phyloP scores from a whole-genome alignment of 2,888 invertebrate species.

The Amblyteles armatorius region DNA sequence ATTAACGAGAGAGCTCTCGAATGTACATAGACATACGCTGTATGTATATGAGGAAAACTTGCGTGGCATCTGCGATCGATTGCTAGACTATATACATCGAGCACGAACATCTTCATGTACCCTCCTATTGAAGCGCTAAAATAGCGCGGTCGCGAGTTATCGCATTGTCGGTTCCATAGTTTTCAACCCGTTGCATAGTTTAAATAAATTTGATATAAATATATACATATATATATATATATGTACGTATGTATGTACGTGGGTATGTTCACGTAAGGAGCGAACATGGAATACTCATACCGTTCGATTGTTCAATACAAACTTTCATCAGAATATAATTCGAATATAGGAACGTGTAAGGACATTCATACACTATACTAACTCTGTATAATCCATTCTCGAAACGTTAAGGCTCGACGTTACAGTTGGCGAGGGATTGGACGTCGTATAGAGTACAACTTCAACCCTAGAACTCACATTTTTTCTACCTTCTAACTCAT shows the following conservation, averaged over 20 bases:
- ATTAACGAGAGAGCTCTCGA: conserved; percentile 46
- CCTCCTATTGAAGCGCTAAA: conserved; percentile 34
- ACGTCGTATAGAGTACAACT: no score
- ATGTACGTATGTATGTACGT: background rate
- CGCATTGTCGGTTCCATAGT: background rate
- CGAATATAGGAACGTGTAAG: no score
- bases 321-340: background rate
- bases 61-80: conserved; percentile 62
- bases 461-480: no score
- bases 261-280: background rate
- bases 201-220: background rate
- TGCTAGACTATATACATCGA: conserved; percentile 29
- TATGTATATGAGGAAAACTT: conserved; percentile 33
- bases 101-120: conserved; percentile 58
- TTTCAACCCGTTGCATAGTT: background rate
- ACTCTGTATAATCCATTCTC: no score
- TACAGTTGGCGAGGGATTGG: no score
- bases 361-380: no score
- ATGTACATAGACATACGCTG: conserved; percentile 2
- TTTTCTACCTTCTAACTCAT: no score
- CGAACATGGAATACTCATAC: background rate
- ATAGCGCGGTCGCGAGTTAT: conserved; percentile 30
- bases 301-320: background rate
- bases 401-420: no score
- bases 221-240: background rate